Conservation (phyloP, 2,797 vertebrate genomes). For the Xenopus petersii region DNA sequence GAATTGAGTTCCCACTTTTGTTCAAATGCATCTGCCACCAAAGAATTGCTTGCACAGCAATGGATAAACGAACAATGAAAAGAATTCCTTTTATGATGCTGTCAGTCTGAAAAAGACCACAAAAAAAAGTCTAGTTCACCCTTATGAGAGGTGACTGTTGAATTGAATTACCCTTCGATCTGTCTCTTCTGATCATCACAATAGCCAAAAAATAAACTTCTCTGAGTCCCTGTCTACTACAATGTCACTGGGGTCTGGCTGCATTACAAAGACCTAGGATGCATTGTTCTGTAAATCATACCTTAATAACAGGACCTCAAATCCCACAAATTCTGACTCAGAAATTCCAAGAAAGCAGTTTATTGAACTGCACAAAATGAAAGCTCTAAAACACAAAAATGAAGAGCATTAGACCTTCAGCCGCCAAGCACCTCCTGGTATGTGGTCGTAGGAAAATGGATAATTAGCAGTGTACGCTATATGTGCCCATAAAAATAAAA, state of each 20-base stretch:
- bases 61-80: slow-evolving; percentile 22
- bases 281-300: background rate
- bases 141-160: slow-evolving; percentile 9
- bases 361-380: too few species aligned
- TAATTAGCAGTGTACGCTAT: too few species aligned
- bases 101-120: slow-evolving; percentile 22
- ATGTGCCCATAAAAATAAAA: too few species aligned
- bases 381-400: too few species aligned
- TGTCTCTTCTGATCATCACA: slow-evolving; percentile 26
- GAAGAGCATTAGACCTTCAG: too few species aligned
- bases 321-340: background rate
- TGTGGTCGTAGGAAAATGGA: too few species aligned
- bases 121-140: slow-evolving; percentile 26
- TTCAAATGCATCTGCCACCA: slow-evolving; percentile 32
- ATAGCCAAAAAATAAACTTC: slow-evolving; percentile 20
- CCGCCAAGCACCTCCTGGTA: too few species aligned
- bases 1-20: slow-evolving; percentile 36
- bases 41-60: slow-evolving; percentile 39
- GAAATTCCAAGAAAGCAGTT: too few species aligned
- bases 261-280: slow-evolving; percentile 9
- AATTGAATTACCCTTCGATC: slow-evolving; percentile 27
- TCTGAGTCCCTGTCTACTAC: slow-evolving; percentile 15
- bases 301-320: slow-evolving; percentile 6
- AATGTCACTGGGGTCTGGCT: background rate
- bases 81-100: slow-evolving; percentile 30